Evolutionary conservation across 1,140 invertebrate species (phyloP), one percentile per base, ranked within the genome.

Genomic region (Brachionus rotundiformis): DNA sequence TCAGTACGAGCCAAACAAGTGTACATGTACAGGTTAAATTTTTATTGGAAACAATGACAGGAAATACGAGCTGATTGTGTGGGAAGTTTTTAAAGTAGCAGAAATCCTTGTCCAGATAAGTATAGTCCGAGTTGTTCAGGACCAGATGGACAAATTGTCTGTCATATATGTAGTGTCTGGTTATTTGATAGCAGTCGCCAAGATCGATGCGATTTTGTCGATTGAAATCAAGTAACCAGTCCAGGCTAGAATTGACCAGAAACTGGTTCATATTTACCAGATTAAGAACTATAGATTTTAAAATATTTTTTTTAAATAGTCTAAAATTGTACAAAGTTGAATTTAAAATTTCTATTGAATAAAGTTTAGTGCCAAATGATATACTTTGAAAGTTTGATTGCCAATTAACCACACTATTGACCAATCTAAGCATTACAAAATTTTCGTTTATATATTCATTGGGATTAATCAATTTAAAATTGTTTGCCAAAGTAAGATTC

Each of bases 81-180:
- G 76, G 76, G 59, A 79, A 79, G 31, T 79, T n/a, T 39, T 36
- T 63, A 59, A 79, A 79, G 11, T 23, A 13, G 47, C 76, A 79
- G 41, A 79, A 79, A 23, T 79, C 47, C 8, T 59, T 47, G 27
- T 79, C 47, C 10, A 39, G 68, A 44, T 44, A 73, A 23, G 23
- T 23, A 25, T 73, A 73, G 29, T 68, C 31, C 11, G 63, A 68
- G 8, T 31, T 68, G 3, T 33, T 36, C 13, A 68, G 16, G 19
- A 68, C 63, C 3, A 68, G 4, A 36, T 68, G 2, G 16, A 68
- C 31, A 19, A 19, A 19, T 39, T 36, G 36, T 36, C n/a, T 68
- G 10, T 4, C 16, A 11, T 16, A 7, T 19, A 4, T 19, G 8
- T 68, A 23, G 4, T 19, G 16, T 16, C 63, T 27, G 3, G 63